Conservation (phyloP, 1,140 invertebrate species). For the Idris sp. region DNA sequence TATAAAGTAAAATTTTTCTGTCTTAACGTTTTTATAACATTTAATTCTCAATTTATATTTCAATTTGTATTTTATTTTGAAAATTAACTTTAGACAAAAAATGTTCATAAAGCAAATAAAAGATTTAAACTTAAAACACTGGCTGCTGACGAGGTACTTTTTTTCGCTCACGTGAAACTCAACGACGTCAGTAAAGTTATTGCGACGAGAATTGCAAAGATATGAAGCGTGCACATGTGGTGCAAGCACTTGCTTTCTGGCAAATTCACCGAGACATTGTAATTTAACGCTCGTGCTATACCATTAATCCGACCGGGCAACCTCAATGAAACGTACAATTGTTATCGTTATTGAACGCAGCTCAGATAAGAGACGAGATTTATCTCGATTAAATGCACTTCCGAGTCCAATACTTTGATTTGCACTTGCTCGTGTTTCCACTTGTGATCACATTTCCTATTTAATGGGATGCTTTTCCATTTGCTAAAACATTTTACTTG, state of each 20-base stretch:
- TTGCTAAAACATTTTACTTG: too few species aligned
- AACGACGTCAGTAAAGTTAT: slow-evolving; percentile 26
- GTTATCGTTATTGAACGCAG: slow-evolving; percentile 22
- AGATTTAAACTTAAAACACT: neutral
- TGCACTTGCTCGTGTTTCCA: neutral
- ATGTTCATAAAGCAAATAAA: too few species aligned
- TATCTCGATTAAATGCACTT: slow-evolving; percentile 29
- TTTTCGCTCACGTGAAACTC: slow-evolving; percentile 26
- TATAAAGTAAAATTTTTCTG: too few species aligned
- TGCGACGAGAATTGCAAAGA: too few species aligned
- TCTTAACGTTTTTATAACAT: too few species aligned
- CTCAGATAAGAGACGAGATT: slow-evolving; percentile 14
- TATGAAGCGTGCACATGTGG: too few species aligned
- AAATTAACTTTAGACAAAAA: too few species aligned
- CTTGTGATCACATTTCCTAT: too few species aligned
- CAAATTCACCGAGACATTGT: slow-evolving; percentile 40
- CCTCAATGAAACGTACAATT: slow-evolving; percentile 24
- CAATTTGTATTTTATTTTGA: too few species aligned
- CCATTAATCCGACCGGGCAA: slow-evolving; percentile 25
- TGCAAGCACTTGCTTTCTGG: too few species aligned
- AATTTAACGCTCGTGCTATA: slow-evolving; percentile 35
- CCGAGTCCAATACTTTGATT: slow-evolving; percentile 12
- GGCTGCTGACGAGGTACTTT: slow-evolving; percentile 19
- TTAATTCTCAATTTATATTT: too few species aligned
- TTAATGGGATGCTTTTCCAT: too few species aligned